Evolutionary conservation across 2,888 invertebrate genomes (phyloP).

Genomic region (Dolomedes plantarius): DNA sequence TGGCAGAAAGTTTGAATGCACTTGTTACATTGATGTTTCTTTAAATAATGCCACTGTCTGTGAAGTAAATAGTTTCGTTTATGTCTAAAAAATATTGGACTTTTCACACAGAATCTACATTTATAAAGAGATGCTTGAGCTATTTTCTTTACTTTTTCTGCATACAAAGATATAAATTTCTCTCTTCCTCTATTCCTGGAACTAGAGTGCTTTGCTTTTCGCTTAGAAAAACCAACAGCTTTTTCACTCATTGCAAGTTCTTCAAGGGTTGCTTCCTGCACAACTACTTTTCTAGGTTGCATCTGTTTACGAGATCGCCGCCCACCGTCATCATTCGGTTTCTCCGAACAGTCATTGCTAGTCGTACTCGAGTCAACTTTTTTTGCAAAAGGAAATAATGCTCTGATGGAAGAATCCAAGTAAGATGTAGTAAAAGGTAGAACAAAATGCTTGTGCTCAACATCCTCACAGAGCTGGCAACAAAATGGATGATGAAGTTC

Average conservation of each 20-base stretch:
- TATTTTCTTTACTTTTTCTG: slow-evolving; percentile 63
- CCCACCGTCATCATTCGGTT: slow-evolving; percentile 20
- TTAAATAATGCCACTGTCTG: slow-evolving; percentile 58
- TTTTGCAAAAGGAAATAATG: slow-evolving; percentile 60
- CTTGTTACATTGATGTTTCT: slow-evolving; percentile 58
- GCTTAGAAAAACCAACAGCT: background rate
- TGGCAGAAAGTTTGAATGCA: slow-evolving; percentile 68
- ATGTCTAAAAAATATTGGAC: slow-evolving; percentile 70
- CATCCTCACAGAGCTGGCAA: slow-evolving; percentile 58
- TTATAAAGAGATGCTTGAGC: slow-evolving; percentile 68
- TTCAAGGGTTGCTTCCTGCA: background rate
- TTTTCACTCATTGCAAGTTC: background rate
- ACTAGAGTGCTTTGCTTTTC: slow-evolving; percentile 26
- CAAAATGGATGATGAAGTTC: slow-evolving; percentile 62
- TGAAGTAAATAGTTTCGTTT: slow-evolving; percentile 69
- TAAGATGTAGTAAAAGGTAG: slow-evolving; percentile 10
- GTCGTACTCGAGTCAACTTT: background rate
- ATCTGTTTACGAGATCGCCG: slow-evolving; percentile 62
- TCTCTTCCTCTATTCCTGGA: slow-evolving; percentile 41
- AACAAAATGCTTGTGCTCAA: slow-evolving; percentile 66
- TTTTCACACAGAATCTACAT: slow-evolving; percentile 67
- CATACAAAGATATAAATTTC: slow-evolving; percentile 69
- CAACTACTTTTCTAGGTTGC: slow-evolving; percentile 59
- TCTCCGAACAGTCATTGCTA: background rate
- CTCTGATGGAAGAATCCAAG: slow-evolving; percentile 40